phyloP scores from a whole-genome alignment of 1,140 invertebrate species.

The Diuraphis noxia region DNA sequence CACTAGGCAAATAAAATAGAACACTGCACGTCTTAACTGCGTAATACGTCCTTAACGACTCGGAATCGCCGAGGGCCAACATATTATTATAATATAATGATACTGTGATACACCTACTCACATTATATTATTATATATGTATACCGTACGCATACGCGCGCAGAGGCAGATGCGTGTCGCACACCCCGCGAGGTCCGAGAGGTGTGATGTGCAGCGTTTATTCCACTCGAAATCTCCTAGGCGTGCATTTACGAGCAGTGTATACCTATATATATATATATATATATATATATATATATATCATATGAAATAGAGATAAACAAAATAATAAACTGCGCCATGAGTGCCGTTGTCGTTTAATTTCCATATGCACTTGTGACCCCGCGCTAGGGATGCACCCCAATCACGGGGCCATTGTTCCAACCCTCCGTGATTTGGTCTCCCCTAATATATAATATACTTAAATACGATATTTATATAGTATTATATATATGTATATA shows the following conservation, averaged over 20 bases:
- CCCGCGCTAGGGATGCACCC: not conserved
- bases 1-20: constrained; percentile 22
- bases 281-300: too few species aligned
- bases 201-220: constrained; percentile 15
- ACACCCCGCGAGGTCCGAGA: not conserved
- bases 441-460: not conserved
- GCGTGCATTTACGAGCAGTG: too few species aligned
- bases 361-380: constrained; percentile 24
- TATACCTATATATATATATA: too few species aligned
- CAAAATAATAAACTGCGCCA: not conserved
- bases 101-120: not conserved
- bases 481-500: not conserved
- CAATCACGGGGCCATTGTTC: not conserved
- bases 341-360: not conserved
- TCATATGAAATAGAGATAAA: not conserved
- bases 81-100: not conserved
- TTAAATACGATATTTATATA: not conserved
- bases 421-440: constrained; percentile 7
- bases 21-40: not conserved
- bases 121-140: not conserved
- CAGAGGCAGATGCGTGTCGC: not conserved
- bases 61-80: not conserved
- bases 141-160: too few species aligned
- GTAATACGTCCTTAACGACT: constrained; percentile 31
- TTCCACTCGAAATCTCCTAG: not conserved